Evolutionary conservation across 2,888 invertebrate species (phyloP), one percentile per base, ranked within the genome.

Genomic region (Thalpophila matura): DNA sequence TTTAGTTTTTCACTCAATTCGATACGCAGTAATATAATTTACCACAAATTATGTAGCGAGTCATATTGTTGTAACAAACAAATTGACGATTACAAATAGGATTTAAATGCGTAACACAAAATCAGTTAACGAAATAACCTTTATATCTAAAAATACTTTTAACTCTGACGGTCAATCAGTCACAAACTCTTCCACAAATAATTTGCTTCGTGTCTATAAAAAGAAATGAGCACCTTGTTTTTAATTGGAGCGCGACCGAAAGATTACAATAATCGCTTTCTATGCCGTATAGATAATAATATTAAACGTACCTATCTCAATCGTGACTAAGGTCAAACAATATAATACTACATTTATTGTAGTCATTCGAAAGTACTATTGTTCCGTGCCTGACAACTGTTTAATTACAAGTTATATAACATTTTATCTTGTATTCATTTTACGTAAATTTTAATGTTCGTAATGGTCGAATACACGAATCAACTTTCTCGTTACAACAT

Each of bases 401-500:
- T 46, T 46, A 45, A 56, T 35, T 46, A 35, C 20, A 50, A 47
- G 14, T 69, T 69, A 67, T n/a, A 27, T 74, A 68, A 71, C 26
- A 38, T 20, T 40, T 49, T 53, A 45, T 43, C 50, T 51, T 58
- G 16, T 31, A 43, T 62, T 38, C 27, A 35, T 35, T 68, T 78
- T 72, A 79, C 64, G 57, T 77, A 63, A 59, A 71, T 59, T 64
- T 76, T 59, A 38, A 57, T 62, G 59, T 68, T 58, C 69, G 79
- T 55, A 62, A 55, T 49, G 79, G 60, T 77, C 59, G 71, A 72
- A 57, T 72, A 64, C 60, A 57, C 50, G 51, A 69, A 58, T 45
- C 62, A 43, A 76, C 79, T 80, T 80, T 81, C 81, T 56, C 35
- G 38, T 78, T 79, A 58, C 66, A 68, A 56, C 62, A 77, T 64